phyloP scores from a whole-genome alignment of 2,888 invertebrate species.

The Amphipoea lucens region DNA sequence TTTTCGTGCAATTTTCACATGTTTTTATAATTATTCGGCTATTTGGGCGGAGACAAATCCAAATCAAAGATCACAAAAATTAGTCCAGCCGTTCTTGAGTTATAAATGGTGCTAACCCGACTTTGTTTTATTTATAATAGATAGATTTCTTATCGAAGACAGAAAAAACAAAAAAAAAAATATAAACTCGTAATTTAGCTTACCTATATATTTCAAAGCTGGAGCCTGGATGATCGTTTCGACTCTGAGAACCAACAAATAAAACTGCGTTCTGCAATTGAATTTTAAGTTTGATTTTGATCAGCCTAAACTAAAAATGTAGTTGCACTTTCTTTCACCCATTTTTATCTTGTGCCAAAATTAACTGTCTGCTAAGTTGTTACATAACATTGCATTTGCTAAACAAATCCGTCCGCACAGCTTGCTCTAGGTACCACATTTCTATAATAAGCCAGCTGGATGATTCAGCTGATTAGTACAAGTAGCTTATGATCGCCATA shows the following conservation, averaged over 20 bases:
- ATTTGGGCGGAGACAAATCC: no score
- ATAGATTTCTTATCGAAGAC: background rate
- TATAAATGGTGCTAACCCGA: no score
- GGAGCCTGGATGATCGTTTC: background rate
- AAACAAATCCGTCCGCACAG: background rate
- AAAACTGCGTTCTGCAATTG: no score
- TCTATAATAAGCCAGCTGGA: background rate
- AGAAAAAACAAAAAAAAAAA: background rate
- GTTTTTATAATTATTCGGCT: no score
- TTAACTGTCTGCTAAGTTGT: background rate
- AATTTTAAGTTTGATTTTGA: background rate
- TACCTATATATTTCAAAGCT: background rate
- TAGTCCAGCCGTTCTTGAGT: no score
- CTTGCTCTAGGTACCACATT: background rate
- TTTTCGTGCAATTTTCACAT: no score
- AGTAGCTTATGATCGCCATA: conserved; percentile 37
- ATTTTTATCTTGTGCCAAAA: background rate
- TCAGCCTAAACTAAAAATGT: background rate
- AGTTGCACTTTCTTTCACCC: background rate
- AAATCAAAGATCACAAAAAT: no score
- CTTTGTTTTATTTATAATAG: no score
- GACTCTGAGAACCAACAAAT: background rate
- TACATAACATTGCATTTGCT: background rate
- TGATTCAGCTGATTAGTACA: conserved; percentile 36
- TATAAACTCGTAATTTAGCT: background rate